Base-by-base conservation (phyloP, 2,797 vertebrate species). In the Epinephelus awoara region DNA sequence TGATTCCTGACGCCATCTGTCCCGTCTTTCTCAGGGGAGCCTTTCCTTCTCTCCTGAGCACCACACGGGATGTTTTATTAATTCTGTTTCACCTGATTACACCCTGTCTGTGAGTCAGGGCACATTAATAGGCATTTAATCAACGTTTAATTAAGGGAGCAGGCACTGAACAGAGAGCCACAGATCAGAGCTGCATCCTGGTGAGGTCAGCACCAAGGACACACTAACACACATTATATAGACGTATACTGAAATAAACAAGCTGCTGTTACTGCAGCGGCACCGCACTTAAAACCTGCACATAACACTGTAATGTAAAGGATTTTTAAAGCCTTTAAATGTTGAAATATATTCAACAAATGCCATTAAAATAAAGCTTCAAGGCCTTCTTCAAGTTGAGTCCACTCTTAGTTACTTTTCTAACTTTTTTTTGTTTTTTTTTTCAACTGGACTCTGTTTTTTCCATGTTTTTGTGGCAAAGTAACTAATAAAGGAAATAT, bases 71-170 rank as follows among this genome's bases (percentile, higher is more conserved):
- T 93, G 91, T 92, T 94, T 95, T 94, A 95, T 94, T 95, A 94
- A 95, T 94, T 94, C 88, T 21, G 85, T 91, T 94, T 92, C 87
- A 93, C 92, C 93, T 94, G 94, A 95, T 96, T 95, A 94, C 88
- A 73, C 85, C 84, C 83, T 19, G 86, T 83, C 90, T 86, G 82
- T 77, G 79, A 91, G 86, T 88, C 90, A 80, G 85, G 56, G 61
- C 62, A 70, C 92, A 95, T 93, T 93, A 94, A 95, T 93, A 94
- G 93, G 86, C 94, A 95, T 95, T 95, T 96, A 91, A 94, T 95
- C 88, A 93, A 85, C 29, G 49, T 93, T 93, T 93, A 81, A 95
- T 93, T 89, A 88, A 56, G 51, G 74, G 66, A 79, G 70, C 82
- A 87, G 46, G 75, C 85, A 75, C 44, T 23, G 52, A 84, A 79